Evolutionary conservation across 1,140 invertebrate genomes (phyloP).

Genomic region (Heliconius himera): DNA sequence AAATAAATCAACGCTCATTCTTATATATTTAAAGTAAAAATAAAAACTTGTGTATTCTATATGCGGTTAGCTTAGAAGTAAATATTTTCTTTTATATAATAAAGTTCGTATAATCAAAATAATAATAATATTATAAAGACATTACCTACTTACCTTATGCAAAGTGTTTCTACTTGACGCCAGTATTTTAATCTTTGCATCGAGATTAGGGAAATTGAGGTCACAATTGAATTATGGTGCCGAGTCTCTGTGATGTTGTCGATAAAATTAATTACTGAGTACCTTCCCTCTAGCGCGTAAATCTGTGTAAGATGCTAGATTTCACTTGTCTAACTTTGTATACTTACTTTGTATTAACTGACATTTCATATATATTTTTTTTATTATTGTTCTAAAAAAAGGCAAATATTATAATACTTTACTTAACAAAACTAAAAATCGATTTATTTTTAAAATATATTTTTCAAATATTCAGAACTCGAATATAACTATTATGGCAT

Average conservation of each 20-base stretch:
- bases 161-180: not conserved
- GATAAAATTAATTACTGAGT: conserved; percentile 17
- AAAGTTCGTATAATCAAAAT: not conserved
- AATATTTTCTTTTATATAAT: not conserved
- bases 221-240: conserved; percentile 11
- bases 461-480: too few species aligned
- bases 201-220: conserved; percentile 8
- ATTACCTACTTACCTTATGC: not conserved
- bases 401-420: too few species aligned
- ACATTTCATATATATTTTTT: not conserved
- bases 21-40: too few species aligned
- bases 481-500: too few species aligned
- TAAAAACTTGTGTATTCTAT: too few species aligned
- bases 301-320: not conserved
- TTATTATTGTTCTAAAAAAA: not conserved
- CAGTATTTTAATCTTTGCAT: conserved; percentile 3
- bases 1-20: too few species aligned
- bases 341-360: not conserved
- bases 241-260: conserved; percentile 16
- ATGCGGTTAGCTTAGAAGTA: too few species aligned
- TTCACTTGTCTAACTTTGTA: not conserved
- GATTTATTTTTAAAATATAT: too few species aligned
- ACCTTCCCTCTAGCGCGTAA: not conserved
- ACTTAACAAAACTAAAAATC: not conserved
- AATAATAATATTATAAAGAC: not conserved